Evolutionary conservation across 2,888 invertebrate genomes (phyloP).

Genomic region (Ornithoptera alexandrae): DNA sequence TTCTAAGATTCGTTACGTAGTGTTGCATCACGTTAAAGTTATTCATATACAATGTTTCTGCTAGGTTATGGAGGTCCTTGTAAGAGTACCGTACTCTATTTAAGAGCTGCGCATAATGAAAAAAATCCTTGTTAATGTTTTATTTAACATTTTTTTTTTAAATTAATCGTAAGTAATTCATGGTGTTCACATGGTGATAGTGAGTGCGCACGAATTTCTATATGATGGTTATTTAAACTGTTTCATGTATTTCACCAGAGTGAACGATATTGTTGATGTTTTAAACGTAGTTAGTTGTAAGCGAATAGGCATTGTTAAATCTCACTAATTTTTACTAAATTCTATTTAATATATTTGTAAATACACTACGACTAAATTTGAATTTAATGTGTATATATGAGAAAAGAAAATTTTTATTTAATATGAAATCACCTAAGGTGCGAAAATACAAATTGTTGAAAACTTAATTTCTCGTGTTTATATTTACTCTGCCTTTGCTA

Average conservation of each 20-base stretch:
- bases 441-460: constrained; percentile 78
- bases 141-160: constrained; percentile 43
- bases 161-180: constrained; percentile 48
- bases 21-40: constrained; percentile 74
- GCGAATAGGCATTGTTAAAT: constrained; percentile 76
- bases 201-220: constrained; percentile 63
- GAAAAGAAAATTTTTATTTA: constrained; percentile 75
- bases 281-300: constrained; percentile 70
- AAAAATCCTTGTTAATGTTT: constrained; percentile 49
- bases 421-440: constrained; percentile 77
- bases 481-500: constrained; percentile 34
- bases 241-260: constrained; percentile 69
- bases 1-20: constrained; percentile 72
- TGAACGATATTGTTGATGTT: constrained; percentile 79
- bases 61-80: constrained; percentile 51
- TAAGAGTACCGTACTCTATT: constrained; percentile 46
- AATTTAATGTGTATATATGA: constrained; percentile 80
- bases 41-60: constrained; percentile 67
- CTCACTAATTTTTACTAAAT: constrained; percentile 81
- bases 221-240: constrained; percentile 61
- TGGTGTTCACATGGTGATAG: constrained; percentile 56
- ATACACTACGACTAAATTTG: constrained; percentile 79
- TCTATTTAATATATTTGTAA: constrained; percentile 81
- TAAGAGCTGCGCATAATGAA: constrained; percentile 40
- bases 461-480: constrained; percentile 58